Evolutionary conservation across 2,113 vertebrate genomes (phyloP), one percentile per base, ranked within the genome.

Genomic region (Dolichallabes microphthalmus): DNA sequence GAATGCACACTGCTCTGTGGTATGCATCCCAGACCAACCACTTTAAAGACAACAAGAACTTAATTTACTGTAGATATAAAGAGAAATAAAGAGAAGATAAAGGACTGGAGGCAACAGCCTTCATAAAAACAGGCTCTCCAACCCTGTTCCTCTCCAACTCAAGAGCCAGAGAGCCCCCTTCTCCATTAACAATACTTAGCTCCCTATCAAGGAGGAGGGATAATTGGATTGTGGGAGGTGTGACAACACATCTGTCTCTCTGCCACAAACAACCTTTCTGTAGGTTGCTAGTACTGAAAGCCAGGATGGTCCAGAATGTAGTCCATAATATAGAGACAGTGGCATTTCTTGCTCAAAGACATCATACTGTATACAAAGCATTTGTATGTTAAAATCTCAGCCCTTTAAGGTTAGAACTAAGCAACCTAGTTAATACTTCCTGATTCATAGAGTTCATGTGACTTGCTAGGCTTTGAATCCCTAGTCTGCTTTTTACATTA

Each of bases 161-260:
- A 58, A 78, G 75, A 58, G 53, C 75, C 53, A 32, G 27, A 78
- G 53, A 58, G 75, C 75, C 2, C 32, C 27, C 53, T 53, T 57
- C 75, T 78, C 75, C 75, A 57, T 78, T 78, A 78, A 78, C 74
- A 57, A 32, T 11, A 58, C 75, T 58, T 58, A 19, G 75, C 53
- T 35, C 53, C 9, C 9, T 57, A 58, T 57, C 53, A 78, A 78
- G 75, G 53, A 78, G 30, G 75, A 78, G 53, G 53, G 75, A 32
- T 78, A 78, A 78, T 78, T 78, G 53, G 53, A 58, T 78, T 78
- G 75, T 78, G 30, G 75, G 75, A 78, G 75, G 75, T 78, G 19
- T 58, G 30, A 77, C 50, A 53, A 76, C 75, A 78, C 27, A 58
- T 78, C 53, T 58, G 25, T 55, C 53, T 55, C 75, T 58, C 27